Percentiles rank a stretch among this genome's conserved stretches.
These are phyloP conservation scores for Nasonia oneida DNA, from an alignment of 2,888 invertebrate species.

Conservation along the genomic window DNA sequence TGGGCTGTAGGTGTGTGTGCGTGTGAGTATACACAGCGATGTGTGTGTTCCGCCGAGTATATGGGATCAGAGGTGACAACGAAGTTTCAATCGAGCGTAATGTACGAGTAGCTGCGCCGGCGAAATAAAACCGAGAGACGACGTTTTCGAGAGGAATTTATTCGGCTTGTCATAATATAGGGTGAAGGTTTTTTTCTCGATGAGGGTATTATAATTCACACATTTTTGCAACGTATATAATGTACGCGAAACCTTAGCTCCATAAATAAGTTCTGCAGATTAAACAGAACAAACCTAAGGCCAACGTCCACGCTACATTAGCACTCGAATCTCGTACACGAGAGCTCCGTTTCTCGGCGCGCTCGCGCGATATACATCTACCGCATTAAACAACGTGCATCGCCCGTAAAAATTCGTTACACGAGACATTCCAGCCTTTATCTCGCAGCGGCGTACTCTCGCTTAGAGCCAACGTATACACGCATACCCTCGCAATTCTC, in stretches of 20 bases:
- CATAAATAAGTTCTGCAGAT: conserved; percentile 1
- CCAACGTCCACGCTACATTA: conserved; percentile 21
- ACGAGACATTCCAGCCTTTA: conserved; percentile 25
- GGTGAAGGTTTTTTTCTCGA: neutral
- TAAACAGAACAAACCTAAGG: conserved; percentile 13
- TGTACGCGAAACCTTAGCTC: neutral
- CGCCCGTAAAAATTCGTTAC: conserved; percentile 49
- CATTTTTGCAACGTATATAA: neutral
- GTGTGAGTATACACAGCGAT: neutral
- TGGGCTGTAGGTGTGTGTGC: neutral
- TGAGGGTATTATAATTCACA: neutral
- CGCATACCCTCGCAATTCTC: conserved; percentile 22
- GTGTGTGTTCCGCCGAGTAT: neutral
- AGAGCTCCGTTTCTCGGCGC: no score
- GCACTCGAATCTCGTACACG: conserved; percentile 3
- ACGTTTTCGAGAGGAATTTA: conserved; percentile 23
- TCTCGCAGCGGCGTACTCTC: neutral
- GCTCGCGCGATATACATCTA: conserved; percentile 28
- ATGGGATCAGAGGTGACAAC: conserved; percentile 20
- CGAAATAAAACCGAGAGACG: conserved; percentile 16
- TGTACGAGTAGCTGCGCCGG: neutral
- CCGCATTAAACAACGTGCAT: conserved; percentile 43
- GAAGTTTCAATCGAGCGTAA: conserved; percentile 38
- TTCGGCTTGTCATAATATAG: neutral
- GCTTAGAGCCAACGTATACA: no score